Percentiles rank a stretch among this genome's conserved stretches.
Evolutionary conservation across 2,113 vertebrate species (phyloP).

Genomic region (Chaetodon trifascialis): DNA sequence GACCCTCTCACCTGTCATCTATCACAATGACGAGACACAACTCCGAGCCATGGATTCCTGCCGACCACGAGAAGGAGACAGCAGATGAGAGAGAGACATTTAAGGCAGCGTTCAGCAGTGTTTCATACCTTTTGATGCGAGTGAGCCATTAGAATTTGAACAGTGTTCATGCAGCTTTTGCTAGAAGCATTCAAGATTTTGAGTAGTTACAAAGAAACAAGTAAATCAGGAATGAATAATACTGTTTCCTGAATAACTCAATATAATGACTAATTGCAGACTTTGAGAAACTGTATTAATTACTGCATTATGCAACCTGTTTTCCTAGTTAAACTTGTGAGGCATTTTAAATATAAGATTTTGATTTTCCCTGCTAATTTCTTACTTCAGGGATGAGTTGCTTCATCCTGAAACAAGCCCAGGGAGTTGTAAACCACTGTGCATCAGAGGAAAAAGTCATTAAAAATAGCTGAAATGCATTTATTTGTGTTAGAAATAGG

Average conservation of each 20-base stretch:
- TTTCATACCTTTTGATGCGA: slow-evolving; percentile 31
- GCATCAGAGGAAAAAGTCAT: not conserved
- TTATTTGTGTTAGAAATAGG: not conserved
- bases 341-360: not conserved
- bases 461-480: not conserved
- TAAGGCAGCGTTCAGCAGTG: slow-evolving; percentile 14
- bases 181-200: too few relatives aligned
- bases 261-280: not conserved
- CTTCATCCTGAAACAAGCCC: not conserved
- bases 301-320: too few relatives aligned
- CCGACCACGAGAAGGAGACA: slow-evolving; percentile 13
- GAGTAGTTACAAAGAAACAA: not conserved
- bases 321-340: not conserved
- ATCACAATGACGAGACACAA: slow-evolving; percentile 57
- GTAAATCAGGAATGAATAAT: not conserved
- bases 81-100: slow-evolving; percentile 20
- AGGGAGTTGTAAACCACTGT: not conserved
- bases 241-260: not conserved
- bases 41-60: slow-evolving; percentile 39
- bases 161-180: not conserved
- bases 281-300: not conserved
- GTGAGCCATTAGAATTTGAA: slow-evolving; percentile 7
- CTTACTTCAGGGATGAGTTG: not conserved
- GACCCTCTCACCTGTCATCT: slow-evolving; percentile 86
- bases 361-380: not conserved